Percentiles rank a stretch among this genome's conserved stretches.
phyloP scores from a whole-genome alignment of 2,797 vertebrate genomes.

The Fundulus diaphanus region DNA sequence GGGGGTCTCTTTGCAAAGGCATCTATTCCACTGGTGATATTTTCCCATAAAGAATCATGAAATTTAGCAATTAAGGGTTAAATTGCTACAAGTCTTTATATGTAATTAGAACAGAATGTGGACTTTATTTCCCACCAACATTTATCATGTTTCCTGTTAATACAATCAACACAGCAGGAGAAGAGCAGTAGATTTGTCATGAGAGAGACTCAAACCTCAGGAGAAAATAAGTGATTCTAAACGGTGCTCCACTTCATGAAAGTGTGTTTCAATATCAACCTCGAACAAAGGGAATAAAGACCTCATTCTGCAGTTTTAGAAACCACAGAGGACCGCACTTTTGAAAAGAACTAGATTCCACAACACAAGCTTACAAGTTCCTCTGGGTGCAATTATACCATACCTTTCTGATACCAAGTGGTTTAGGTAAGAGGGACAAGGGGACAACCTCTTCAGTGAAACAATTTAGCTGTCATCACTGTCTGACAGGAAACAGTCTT shows the following conservation, averaged over 20 bases:
- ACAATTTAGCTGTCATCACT: slow-evolving; percentile 86
- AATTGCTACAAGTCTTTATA: slow-evolving; percentile 20
- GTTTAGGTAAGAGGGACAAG: slow-evolving; percentile 69
- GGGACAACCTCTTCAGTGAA: slow-evolving; percentile 80
- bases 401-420: slow-evolving; percentile 74
- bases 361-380: slow-evolving; percentile 78
- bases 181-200: slow-evolving; percentile 46
- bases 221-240: slow-evolving; percentile 70
- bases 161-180: slow-evolving; percentile 41
- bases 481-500: slow-evolving; percentile 84
- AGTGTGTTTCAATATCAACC: slow-evolving; percentile 57
- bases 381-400: slow-evolving; percentile 78
- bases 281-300: slow-evolving; percentile 65
- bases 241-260: slow-evolving; percentile 75
- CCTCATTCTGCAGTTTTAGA: slow-evolving; percentile 58
- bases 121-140: slow-evolving; percentile 39
- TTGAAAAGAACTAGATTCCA: slow-evolving; percentile 71
- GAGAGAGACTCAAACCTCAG: slow-evolving; percentile 63
- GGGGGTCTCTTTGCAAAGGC: slow-evolving; percentile 15
- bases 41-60: slow-evolving; percentile 9
- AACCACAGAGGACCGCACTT: slow-evolving; percentile 72
- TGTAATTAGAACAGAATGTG: slow-evolving; percentile 23
- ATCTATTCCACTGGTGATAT: not conserved
- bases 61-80: slow-evolving; percentile 22
- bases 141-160: slow-evolving; percentile 53